These are phyloP conservation scores for Rafetus swinhoei DNA, from an alignment of 2,113 vertebrate species.

Conservation along the genomic window DNA sequence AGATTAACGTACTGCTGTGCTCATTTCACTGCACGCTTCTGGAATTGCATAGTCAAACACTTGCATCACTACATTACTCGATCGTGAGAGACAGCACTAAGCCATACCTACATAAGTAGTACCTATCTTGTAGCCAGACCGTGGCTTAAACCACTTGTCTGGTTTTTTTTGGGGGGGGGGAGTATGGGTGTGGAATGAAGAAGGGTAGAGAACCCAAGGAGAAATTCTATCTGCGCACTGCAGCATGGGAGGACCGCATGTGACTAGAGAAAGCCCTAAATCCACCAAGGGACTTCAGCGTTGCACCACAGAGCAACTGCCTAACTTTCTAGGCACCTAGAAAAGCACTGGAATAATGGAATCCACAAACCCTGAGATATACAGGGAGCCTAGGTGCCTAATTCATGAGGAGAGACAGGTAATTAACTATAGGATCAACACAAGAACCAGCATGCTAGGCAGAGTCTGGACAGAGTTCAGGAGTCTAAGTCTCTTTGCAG, in stretches of 20 bases:
- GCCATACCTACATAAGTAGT: rapidly evolving
- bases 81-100: background rate
- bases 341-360: background rate
- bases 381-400: too few relatives aligned
- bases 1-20: rapidly evolving
- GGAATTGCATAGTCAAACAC: background rate
- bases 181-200: background rate
- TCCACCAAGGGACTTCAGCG: background rate
- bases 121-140: rapidly evolving
- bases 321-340: background rate
- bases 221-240: background rate
- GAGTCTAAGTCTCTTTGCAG: background rate
- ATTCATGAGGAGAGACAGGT: background rate
- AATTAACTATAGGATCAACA: background rate
- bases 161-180: rapidly evolving
- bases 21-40: background rate
- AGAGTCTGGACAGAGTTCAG: background rate
- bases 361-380: background rate
- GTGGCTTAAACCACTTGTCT: background rate
- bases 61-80: background rate
- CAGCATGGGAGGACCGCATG: background rate
- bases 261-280: background rate
- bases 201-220: background rate
- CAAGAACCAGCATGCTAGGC: background rate
- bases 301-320: background rate